Percentiles rank a stretch among this genome's conserved stretches.
Evolutionary conservation across 1,140 invertebrate genomes (phyloP).

Genomic region (Platorchestia sp.): DNA sequence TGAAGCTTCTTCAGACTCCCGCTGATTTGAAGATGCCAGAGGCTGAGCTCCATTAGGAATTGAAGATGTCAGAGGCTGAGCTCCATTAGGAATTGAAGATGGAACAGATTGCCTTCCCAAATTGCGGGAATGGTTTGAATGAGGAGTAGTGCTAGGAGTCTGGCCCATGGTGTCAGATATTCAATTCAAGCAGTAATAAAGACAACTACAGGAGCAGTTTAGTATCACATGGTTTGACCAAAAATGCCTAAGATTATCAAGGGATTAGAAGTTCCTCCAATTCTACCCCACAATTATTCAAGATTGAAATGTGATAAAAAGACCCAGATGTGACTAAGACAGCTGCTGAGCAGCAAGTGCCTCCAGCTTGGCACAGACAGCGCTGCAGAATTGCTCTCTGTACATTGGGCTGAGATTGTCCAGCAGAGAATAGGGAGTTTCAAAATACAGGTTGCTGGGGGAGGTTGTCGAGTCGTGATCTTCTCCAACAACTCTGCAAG

Average conservation of each 20-base stretch:
- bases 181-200: background rate
- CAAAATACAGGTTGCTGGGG: slow-evolving; percentile 62
- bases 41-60: background rate
- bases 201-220: background rate
- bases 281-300: background rate
- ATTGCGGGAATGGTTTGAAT: background rate
- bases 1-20: background rate
- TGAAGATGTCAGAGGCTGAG: background rate
- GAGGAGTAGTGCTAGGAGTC: background rate
- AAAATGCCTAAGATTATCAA: background rate
- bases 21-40: background rate
- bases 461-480: slow-evolving; percentile 60
- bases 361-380: slow-evolving; percentile 59
- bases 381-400: slow-evolving; percentile 62
- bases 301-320: too few species aligned
- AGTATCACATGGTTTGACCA: background rate
- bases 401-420: slow-evolving; percentile 66
- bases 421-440: slow-evolving; percentile 66
- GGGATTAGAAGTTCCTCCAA: background rate
- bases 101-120: background rate
- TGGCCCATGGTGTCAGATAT: background rate
- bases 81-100: background rate
- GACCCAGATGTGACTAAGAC: background rate
- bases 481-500: slow-evolving; percentile 61
- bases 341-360: slow-evolving; percentile 58